A percentile compares a stretch with the other conserved stretches of the same genome.
Conservation (phyloP, 2,888 invertebrate species). For the Rosalia funebris region DNA sequence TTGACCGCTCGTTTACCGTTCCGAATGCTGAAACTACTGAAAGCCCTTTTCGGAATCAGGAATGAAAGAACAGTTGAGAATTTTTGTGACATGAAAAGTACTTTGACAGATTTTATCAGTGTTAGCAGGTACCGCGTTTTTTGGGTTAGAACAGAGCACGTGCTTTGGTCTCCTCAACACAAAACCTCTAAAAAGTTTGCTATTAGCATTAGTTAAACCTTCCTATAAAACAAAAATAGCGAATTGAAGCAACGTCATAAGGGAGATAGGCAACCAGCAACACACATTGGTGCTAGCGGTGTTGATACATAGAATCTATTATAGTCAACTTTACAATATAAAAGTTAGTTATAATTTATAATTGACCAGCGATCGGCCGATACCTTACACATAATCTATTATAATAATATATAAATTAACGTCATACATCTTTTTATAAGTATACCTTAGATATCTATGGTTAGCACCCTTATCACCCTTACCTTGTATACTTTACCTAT, state of each 20-base stretch:
- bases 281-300: background rate
- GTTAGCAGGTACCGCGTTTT: background rate
- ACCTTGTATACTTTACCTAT: no score
- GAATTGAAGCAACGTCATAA: background rate
- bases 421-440: no score
- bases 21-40: no score
- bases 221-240: no score
- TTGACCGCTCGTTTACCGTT: constrained; percentile 14
- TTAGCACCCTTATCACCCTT: no score
- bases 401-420: no score
- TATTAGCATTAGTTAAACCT: no score
- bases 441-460: no score
- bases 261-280: background rate
- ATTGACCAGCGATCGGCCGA: no score
- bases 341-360: no score
- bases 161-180: background rate
- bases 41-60: constrained; percentile 2
- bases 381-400: no score
- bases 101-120: background rate
- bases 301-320: background rate
- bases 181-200: background rate
- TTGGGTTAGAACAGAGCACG: background rate
- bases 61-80: background rate
- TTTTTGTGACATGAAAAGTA: constrained; percentile 13
- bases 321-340: no score